Base-by-base conservation (phyloP, 2,888 invertebrate species). In the Plutella xylostella region DNA sequence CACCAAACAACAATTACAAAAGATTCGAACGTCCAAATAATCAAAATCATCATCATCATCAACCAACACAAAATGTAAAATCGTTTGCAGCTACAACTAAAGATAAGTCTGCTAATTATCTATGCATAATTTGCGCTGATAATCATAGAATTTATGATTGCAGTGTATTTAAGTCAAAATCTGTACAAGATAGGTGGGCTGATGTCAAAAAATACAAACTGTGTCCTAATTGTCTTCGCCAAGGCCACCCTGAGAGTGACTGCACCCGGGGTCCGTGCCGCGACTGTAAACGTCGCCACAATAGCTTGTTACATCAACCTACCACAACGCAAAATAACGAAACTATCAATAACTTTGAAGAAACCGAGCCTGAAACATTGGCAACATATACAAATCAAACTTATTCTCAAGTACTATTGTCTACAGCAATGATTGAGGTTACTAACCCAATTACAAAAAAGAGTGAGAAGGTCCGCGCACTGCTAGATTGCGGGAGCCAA, bases 401-500 rank as follows among this genome's bases (percentile, higher is more conserved):
- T n/a, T n/a, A n/a, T n/a, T n/a, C n/a, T n/a, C 28, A 50, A 19
- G 42, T 46, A 17, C 22, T 49, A 4, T 21, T 54, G 6, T 51
- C 50, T 5, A 51, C 49, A 7, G 51, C 49, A 1, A 9, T 51
- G 21, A 48, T 51, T 37, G 35, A 49, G 22, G 47, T 51, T 3
- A 11, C 17, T 12, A 56, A 54, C 43, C 53, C 53, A 14, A 12
- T 11, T 6, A 52, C 44, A 12, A 43, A 48, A 9, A 9, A 50
- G 34, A 12, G 14, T 12, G 42, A 34, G 33, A 37, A 18, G 9
- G 42, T 50, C 12, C 34, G 48, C 3, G 47, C 45, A n/a, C 21
- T 53, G n/a, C 38, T 53, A 5, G 49, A 49, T 30, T 47, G 48
- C 14, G 47, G 48, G 4, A 49, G 51, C 25, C 48, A 51, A 17